Base-by-base conservation (phyloP, 2,888 invertebrate genomes). In the Yponomeuta malinellus region DNA sequence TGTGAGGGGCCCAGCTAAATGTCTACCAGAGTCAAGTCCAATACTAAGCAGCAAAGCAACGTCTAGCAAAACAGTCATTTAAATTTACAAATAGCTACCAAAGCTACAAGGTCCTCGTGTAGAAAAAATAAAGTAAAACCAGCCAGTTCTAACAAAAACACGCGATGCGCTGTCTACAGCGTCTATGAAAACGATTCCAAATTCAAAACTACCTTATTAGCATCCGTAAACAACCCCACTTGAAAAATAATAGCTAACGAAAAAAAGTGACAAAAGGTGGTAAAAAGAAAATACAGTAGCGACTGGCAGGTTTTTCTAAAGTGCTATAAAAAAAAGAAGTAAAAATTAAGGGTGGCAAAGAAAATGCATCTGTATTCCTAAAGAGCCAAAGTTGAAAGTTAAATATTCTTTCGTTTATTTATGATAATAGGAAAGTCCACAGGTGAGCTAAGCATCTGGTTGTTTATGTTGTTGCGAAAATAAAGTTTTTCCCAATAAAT, bases 401-500 rank as follows among this genome's bases (percentile, higher is more conserved):
- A 12, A 31, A 65, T 29, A 65, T 65, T 59, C 52, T 59, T 59
- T 72, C 73, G 71, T 76, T 48, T 37, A 43, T 68, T 33, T 68
- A 81, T 79, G 80, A 78, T 83, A 81, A 84, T 82, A 80, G 81
- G 78, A 76, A 59, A 76, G 83, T 83, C 81, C 85, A 82, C 89
- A 88, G 89, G 88, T 88, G 89, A 87, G 79, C 79, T 77, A 75
- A 83, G 79, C 89, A 86, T 85, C 85, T 88, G 89, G 81, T 84
- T 78, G 84, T 80, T 83, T 85, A 85, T 89, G 85, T 87, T 89
- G 85, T 87, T 86, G 84, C 82, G 86, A 84, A 87, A 88, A 88
- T 84, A 87, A 88, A 89, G 86, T 87, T 89, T 88, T 88, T 83
- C 83, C 85, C 87, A 89, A 90, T 90, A 90, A 90, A 90, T 90